These are phyloP conservation scores for Oedothorax gibbosus DNA, from an alignment of 1,140 invertebrate species.

Conservation along the genomic window DNA sequence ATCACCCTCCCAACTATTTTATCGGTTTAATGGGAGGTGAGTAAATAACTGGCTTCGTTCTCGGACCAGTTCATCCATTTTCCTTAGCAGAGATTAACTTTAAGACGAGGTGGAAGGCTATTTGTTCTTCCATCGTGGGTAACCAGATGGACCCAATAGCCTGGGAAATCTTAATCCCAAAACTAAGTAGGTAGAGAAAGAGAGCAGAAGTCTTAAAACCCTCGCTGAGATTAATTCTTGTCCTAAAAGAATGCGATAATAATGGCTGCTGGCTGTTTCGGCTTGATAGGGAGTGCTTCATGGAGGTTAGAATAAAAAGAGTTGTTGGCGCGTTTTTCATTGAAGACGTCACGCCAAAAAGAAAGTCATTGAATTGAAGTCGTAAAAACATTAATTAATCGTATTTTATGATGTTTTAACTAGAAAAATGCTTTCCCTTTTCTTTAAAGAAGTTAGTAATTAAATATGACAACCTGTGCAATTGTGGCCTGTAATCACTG, in stretches of 20 bases:
- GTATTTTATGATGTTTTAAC: too few species aligned
- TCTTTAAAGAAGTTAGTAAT: too few species aligned
- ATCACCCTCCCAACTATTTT: slow-evolving; percentile 45
- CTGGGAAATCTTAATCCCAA: slow-evolving; percentile 31
- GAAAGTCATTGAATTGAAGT: too few species aligned
- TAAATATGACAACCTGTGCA: too few species aligned
- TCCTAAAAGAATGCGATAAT: slow-evolving; percentile 46
- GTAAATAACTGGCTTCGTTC: slow-evolving; percentile 49
- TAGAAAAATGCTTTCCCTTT: too few species aligned
- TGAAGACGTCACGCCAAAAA: too few species aligned
- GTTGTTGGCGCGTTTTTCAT: too few species aligned
- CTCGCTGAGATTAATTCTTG: slow-evolving; percentile 35
- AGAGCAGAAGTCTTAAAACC: slow-evolving; percentile 44
- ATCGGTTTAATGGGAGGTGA: slow-evolving; percentile 50
- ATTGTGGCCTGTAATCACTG: too few species aligned
- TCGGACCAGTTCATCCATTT: slow-evolving; percentile 48
- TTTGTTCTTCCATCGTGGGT: slow-evolving; percentile 42
- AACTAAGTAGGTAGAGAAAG: too few species aligned
- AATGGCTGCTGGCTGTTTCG: slow-evolving; percentile 21
- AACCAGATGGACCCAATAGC: slow-evolving; percentile 28
- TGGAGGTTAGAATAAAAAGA: not conserved
- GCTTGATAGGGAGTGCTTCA: slow-evolving; percentile 23
- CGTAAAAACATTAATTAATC: too few species aligned
- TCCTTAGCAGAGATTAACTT: slow-evolving; percentile 39
- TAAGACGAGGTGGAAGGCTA: slow-evolving; percentile 18